These are phyloP conservation scores for Adoxophyes honmai DNA, from an alignment of 1,140 invertebrate genomes.

Conservation along the genomic window DNA sequence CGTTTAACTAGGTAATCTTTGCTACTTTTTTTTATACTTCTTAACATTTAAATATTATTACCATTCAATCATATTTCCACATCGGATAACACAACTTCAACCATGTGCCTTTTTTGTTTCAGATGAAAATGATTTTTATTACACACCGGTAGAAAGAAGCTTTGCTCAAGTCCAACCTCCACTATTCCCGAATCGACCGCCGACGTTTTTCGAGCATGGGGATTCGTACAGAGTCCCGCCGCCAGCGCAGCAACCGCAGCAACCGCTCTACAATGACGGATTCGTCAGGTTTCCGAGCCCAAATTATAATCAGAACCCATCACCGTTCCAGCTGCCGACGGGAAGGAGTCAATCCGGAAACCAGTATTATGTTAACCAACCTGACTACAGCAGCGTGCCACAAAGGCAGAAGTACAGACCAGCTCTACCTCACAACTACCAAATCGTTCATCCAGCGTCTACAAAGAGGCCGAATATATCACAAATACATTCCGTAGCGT, in stretches of 20 bases:
- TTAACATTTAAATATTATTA: too few relatives aligned
- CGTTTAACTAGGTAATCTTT: too few relatives aligned
- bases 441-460: conserved; percentile 68
- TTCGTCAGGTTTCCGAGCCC: conserved; percentile 59
- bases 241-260: conserved; percentile 41
- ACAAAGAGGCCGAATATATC: conserved; percentile 66
- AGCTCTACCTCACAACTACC: conserved; percentile 65
- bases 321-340: conserved; percentile 69
- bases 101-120: conserved; percentile 36
- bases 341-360: conserved; percentile 66
- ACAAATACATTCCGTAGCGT: conserved; percentile 68
- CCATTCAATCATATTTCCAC: too few relatives aligned
- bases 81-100: not conserved
- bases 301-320: conserved; percentile 69
- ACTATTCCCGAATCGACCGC: conserved; percentile 60
- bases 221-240: conserved; percentile 54
- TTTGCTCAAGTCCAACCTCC: conserved; percentile 74
- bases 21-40: too few relatives aligned
- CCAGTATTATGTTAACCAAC: conserved; percentile 69
- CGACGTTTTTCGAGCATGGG: conserved; percentile 59
- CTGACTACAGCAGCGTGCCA: conserved; percentile 51
- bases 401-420: conserved; percentile 64
- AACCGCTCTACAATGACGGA: conserved; percentile 54
- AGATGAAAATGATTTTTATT: conserved; percentile 70
- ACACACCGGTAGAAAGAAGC: conserved; percentile 67